Conservation (phyloP, 2,113 vertebrate genomes). For the Panthera uncia region DNA sequence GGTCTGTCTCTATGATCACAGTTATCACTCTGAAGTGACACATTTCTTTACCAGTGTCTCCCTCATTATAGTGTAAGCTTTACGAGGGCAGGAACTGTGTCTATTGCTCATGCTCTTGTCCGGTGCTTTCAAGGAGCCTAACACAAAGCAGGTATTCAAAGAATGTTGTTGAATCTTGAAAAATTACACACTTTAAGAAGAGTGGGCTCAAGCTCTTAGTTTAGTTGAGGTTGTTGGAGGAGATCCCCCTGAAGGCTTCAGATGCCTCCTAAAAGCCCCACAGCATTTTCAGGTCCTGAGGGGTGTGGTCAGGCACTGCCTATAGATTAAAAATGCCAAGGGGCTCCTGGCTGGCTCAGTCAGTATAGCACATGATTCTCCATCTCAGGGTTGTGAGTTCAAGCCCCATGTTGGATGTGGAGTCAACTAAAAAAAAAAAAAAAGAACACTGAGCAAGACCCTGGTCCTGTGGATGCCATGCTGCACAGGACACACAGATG, state of each 20-base stretch:
- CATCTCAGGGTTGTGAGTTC: background rate
- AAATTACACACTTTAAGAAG: background rate
- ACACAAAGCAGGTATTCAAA: background rate
- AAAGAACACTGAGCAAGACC: background rate
- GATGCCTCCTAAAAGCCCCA: background rate
- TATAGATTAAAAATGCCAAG: background rate
- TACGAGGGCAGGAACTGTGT: background rate
- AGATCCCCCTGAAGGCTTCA: background rate
- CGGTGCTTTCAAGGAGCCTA: background rate
- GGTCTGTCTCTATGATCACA: background rate
- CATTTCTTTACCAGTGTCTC: slow-evolving; percentile 3
- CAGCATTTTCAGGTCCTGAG: background rate
- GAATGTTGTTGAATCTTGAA: slow-evolving; percentile 33
- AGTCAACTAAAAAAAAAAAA: background rate
- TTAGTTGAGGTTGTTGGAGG: background rate
- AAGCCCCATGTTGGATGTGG: background rate
- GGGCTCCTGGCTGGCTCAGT: background rate
- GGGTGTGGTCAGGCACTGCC: background rate
- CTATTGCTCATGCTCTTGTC: background rate
- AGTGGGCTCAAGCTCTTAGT: background rate
- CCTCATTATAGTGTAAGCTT: background rate
- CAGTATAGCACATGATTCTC: background rate
- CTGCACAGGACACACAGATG: background rate
- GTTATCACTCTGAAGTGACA: background rate
- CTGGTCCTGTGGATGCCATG: background rate